These are phyloP conservation scores for pig (Sus scrofa) DNA, from an alignment of 2,113 vertebrate genomes.

Conservation along the genomic window DNA sequence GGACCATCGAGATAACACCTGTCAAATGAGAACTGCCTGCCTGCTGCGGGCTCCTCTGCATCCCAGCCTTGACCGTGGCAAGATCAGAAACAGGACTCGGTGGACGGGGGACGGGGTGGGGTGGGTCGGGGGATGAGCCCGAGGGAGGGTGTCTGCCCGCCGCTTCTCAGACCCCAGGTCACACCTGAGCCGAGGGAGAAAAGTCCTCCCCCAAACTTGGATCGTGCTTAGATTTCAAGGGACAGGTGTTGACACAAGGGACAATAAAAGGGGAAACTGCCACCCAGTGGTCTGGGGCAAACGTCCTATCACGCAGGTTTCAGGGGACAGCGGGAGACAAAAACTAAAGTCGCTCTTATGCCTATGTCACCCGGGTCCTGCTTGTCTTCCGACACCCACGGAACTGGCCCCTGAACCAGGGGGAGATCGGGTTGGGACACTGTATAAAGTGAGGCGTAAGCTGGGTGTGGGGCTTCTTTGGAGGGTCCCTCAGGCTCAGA, in stretches of 20 bases:
- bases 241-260: neutral
- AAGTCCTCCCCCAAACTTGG: neutral
- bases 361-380: rapidly evolving
- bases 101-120: rapidly evolving
- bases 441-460: rapidly evolving
- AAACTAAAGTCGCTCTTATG: rapidly evolving
- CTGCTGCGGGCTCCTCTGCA: neutral
- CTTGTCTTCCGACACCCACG: rapidly evolving
- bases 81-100: neutral
- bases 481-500: neutral
- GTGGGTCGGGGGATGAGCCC: neutral
- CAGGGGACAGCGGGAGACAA: neutral
- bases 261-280: neutral
- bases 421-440: neutral
- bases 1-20: too few relatives aligned
- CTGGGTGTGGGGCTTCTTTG: rapidly evolving
- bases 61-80: neutral
- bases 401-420: rapidly evolving
- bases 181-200: neutral
- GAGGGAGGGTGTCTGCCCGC: neutral
- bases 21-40: rapidly evolving
- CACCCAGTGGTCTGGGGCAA: neutral
- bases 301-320: neutral
- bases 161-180: neutral
- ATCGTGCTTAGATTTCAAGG: neutral